Evolutionary conservation across 2,888 invertebrate species (phyloP), one percentile per base, ranked within the genome.

Genomic region (Netelia fuscicornis): DNA sequence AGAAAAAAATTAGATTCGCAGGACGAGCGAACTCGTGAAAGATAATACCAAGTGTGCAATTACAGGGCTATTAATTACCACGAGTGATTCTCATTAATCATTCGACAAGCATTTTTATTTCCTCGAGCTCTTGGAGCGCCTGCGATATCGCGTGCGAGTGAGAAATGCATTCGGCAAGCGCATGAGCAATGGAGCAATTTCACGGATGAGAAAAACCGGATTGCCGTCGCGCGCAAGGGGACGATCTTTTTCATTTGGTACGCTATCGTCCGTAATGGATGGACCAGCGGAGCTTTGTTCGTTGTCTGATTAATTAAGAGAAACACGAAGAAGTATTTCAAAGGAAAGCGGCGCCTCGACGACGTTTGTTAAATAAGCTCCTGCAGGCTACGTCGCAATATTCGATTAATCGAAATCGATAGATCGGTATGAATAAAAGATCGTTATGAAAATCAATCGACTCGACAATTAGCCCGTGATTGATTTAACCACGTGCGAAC

Each of bases 131-230:
- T 56, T 25, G 11, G 10, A 6, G 13, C 62, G 25, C 1, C 11
- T 54, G 9, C 42, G 8, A 30, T 23, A 3, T 8, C 11, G 6
- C 2, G 6, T 10, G 30, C 17, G 20, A 60, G 68, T 20, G 52
- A 77, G n/a, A 25, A n/a, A 68, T 52, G 30, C 58, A 9, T 60
- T 68, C 44, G 2, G 13, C n/a, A 17, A 48, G n/a, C 10, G 17
- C 13, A n/a, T n/a, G n/a, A 0, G 30, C 60, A 23, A 67, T 67
- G 42, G 42, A 25, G 42, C 10, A 23, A 71, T 71, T 65, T 58
- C 58, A 13, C n/a, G 76, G 17, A 65, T 71, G 67, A 44, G 60
- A 25, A 44, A 67, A 58, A 75, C 83, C 79, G 79, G 75, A 79
- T 79, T 70, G 70, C 58, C 75, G 67, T 68, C 62, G 44, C 25